Conservation (phyloP, 1,140 invertebrate genomes). For the Halotydeus destructor region DNA sequence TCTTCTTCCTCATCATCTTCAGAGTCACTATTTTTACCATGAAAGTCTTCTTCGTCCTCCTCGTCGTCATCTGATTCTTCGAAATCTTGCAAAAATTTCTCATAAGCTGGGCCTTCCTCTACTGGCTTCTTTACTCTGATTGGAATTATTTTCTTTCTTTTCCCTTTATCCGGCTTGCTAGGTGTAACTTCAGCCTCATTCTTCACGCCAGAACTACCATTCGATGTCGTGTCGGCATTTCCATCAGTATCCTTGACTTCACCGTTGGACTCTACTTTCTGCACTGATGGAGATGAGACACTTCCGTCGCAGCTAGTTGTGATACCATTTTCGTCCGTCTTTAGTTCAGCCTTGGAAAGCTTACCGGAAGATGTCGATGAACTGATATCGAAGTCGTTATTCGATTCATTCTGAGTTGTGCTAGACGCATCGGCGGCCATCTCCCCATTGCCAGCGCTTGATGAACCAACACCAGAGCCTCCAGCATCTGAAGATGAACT, state of each 20-base stretch:
- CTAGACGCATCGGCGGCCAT: neutral
- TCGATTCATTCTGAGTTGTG: neutral
- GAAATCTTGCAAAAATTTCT: conserved; percentile 4
- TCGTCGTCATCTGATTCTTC: conserved; percentile 28
- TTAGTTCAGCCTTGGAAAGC: too few relatives aligned
- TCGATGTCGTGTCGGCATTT: neutral
- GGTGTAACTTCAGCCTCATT: neutral
- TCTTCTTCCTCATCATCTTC: conserved; percentile 16
- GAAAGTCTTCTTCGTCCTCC: conserved; percentile 19
- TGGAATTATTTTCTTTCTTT: conserved; percentile 5
- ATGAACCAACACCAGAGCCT: neutral
- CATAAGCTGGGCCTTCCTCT: neutral
- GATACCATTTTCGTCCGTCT: too few relatives aligned
- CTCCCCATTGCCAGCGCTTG: neutral
- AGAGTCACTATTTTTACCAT: conserved; percentile 19
- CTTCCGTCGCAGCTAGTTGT: too few relatives aligned
- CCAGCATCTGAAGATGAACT: conserved; percentile 4
- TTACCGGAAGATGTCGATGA: neutral
- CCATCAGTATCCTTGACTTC: too few relatives aligned
- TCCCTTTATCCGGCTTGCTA: conserved; percentile 1
- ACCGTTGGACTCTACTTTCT: too few relatives aligned
- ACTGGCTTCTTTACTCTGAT: neutral
- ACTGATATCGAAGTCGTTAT: neutral
- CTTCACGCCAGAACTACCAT: too few relatives aligned
- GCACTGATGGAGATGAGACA: too few relatives aligned